Evolutionary conservation across 1,140 invertebrate species (phyloP).

Genomic region (Drosophila lacertosa): DNA sequence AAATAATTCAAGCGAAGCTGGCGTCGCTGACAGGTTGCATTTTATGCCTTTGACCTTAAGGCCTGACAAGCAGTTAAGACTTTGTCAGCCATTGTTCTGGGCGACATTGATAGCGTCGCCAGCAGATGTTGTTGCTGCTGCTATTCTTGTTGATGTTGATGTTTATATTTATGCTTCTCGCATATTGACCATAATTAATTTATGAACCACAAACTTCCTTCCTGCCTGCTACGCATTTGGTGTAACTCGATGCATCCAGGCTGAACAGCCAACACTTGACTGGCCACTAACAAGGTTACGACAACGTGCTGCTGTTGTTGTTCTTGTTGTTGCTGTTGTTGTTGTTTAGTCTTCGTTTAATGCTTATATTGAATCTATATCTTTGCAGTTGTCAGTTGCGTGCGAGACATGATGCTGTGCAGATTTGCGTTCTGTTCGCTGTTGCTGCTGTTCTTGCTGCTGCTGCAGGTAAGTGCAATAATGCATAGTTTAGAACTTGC

Average conservation of each 20-base stretch:
- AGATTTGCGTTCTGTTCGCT: slow-evolving; percentile 35
- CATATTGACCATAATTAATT: slow-evolving; percentile 77
- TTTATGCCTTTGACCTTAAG: slow-evolving; percentile 81
- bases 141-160: slow-evolving; percentile 25
- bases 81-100: slow-evolving; percentile 43
- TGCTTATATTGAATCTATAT: slow-evolving; percentile 56
- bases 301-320: slow-evolving; percentile 8
- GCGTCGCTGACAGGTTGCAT: slow-evolving; percentile 55
- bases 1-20: slow-evolving; percentile 58
- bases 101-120: slow-evolving; percentile 36
- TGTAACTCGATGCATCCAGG: slow-evolving; percentile 48
- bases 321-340: background rate
- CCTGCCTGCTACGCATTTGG: slow-evolving; percentile 62
- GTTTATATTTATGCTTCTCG: slow-evolving; percentile 26
- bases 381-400: slow-evolving; percentile 58
- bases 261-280: slow-evolving; percentile 61
- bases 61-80: slow-evolving; percentile 51
- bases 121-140: slow-evolving; percentile 8
- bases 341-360: slow-evolving; percentile 19
- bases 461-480: slow-evolving; percentile 33
- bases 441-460: slow-evolving; percentile 28
- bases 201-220: slow-evolving; percentile 79
- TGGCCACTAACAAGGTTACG: slow-evolving; percentile 72
- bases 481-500: slow-evolving; percentile 43
- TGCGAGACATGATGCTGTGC: slow-evolving; percentile 52